Base-by-base conservation (phyloP, 2,888 invertebrate genomes). In the Stenurella melanura region DNA sequence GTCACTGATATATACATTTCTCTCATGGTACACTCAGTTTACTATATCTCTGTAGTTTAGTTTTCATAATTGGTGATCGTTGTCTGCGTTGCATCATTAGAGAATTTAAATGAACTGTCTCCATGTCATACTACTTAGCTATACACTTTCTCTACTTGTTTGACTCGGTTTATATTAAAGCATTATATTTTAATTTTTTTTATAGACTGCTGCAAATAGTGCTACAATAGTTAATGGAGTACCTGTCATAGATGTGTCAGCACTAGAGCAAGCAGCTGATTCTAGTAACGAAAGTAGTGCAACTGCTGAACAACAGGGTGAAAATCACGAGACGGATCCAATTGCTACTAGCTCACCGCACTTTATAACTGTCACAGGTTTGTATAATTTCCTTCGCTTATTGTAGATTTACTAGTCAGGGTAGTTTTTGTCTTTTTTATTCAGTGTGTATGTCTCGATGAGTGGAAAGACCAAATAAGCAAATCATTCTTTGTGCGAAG, bases 321-420 rank as follows among this genome's bases (percentile, higher is more conserved):
- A 92, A 58, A 88, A 89, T 75, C 90, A 91, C 82, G 92, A 91
- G 85, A 88, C 90, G 73, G 91, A 91, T 78, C 90, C 91, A n/a
- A 89, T 91, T 56, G 89, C 91, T 26, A 88, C 89, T 73, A 84
- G 85, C 56, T 89, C 92, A 15, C 92, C 92, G 50, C 93, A 93
- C 78, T 95, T 93, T 89, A 95, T 95, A 83, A 93, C 94, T 54
- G 95, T 95, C 38, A 93, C 94, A 85, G 94, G 94, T 94, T 89
- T 89, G 91, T 89, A 18, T n/a, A 21, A 34, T 57, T 30, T 69
- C 18, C 6, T 57, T 30, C 30, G n/a, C 26, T n/a, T 50, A 50
- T 9, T 34, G 30, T 50, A 50, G 12, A 50, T 12, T 50, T 50
- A 15, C 11, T 42, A 42, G 12, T 11, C 15, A 15, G 42, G 12